Percentiles rank a stretch among this genome's conserved stretches.
Evolutionary conservation across 2,113 vertebrate genomes (phyloP).

Genomic region (Prunella himalayana): DNA sequence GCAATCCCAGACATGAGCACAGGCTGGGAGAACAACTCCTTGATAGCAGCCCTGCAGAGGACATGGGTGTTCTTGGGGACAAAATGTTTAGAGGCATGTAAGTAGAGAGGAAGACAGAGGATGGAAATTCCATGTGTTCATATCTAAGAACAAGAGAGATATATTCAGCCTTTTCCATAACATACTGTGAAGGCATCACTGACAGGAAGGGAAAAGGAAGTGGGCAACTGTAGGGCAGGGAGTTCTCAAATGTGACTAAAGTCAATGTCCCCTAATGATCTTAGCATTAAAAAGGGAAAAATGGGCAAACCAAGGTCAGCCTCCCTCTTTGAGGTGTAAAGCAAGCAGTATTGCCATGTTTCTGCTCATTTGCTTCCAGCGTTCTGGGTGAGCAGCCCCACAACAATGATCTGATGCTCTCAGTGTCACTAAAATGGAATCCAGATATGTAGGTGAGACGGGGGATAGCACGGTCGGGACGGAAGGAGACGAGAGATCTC

Average conservation of each 20-base stretch:
- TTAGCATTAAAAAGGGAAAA: not conserved
- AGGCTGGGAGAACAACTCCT: not conserved
- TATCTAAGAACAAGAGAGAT: not conserved
- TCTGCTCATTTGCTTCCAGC: not conserved
- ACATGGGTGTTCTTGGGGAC: not conserved
- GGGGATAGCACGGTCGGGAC: too few relatives aligned
- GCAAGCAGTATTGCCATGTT: not conserved
- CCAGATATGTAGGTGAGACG: too few relatives aligned
- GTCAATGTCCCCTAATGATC: not conserved
- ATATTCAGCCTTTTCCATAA: not conserved
- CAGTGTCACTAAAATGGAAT: conserved; percentile 27
- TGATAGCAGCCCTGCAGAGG: not conserved
- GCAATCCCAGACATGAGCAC: not conserved
- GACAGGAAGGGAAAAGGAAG: not conserved
- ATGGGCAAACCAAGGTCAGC: not conserved
- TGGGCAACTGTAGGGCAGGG: not conserved
- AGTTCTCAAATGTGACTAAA: not conserved
- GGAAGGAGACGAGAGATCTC: too few relatives aligned
- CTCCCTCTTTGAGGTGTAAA: not conserved
- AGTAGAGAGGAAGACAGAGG: not conserved
- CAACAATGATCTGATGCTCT: conserved; percentile 28
- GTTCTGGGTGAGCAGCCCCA: not conserved
- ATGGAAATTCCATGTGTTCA: not conserved
- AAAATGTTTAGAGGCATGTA: not conserved
- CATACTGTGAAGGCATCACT: not conserved